Percentiles rank a stretch among this genome's conserved stretches.
phyloP scores from a whole-genome alignment of 2,113 vertebrate species.

The Brevimyrus niger region DNA sequence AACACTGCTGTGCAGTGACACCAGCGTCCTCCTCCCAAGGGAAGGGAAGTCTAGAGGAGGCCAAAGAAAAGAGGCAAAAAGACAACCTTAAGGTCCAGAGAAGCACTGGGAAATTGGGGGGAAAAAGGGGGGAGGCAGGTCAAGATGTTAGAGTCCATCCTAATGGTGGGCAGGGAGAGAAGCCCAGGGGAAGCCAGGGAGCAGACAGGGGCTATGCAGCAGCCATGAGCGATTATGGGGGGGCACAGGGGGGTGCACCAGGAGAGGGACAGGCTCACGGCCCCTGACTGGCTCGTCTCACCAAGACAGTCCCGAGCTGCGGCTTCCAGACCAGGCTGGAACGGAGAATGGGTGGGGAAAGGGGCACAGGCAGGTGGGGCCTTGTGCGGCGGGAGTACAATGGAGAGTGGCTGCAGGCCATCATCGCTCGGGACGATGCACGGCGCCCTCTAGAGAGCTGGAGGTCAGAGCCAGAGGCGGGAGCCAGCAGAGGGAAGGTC shows the following conservation, averaged over 20 bases:
- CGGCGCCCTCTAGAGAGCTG: not conserved
- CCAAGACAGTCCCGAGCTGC: not conserved
- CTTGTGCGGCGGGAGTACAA: slow-evolving; percentile 23
- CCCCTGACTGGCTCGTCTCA: not conserved
- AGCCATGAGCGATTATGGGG: slow-evolving; percentile 13
- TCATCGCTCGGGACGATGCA: not conserved
- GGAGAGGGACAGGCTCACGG: slow-evolving; percentile 21
- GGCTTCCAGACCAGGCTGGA: not conserved
- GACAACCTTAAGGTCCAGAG: slow-evolving; percentile 42
- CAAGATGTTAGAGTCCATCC: not conserved
- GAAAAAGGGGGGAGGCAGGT: not conserved
- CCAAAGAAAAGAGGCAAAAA: not conserved
- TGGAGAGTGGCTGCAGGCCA: not conserved
- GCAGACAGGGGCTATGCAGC: not conserved
- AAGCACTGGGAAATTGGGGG: slow-evolving; percentile 42
- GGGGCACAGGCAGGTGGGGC: not conserved
- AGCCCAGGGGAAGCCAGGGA: not conserved
- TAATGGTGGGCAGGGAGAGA: slow-evolving; percentile 22
- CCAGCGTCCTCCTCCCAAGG: not conserved
- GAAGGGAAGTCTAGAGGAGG: slow-evolving; percentile 12
- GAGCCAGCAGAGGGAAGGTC: not conserved
- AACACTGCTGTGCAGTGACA: not conserved
- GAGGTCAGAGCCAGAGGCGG: not conserved
- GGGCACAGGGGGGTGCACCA: slow-evolving; percentile 22
- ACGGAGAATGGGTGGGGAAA: not conserved